These are phyloP conservation scores for Ctenomys sociabilis DNA, from an alignment of 2,113 vertebrate genomes.

Conservation along the genomic window DNA sequence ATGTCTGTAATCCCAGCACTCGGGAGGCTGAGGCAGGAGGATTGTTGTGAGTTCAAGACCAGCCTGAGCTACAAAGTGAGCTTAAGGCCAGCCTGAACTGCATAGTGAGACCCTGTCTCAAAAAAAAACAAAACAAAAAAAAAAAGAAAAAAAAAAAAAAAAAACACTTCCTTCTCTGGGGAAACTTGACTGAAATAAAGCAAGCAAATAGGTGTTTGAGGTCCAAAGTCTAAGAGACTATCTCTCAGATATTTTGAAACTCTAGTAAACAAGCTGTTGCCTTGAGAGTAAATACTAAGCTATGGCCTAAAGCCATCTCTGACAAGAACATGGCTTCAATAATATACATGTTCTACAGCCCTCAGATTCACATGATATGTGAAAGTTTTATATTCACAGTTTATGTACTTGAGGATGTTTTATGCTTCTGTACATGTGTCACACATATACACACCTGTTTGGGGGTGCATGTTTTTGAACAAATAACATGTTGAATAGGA, in stretches of 20 bases:
- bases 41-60: too few relatives aligned
- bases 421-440: background rate
- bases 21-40: too few relatives aligned
- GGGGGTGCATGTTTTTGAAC: background rate
- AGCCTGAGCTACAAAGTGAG: too few relatives aligned
- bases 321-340: background rate
- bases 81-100: too few relatives aligned
- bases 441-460: background rate
- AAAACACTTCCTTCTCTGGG: background rate
- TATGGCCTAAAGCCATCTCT: background rate
- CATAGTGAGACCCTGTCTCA: too few relatives aligned
- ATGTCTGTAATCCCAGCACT: too few relatives aligned
- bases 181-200: background rate
- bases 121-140: too few relatives aligned
- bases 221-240: background rate
- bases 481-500: background rate
- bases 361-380: background rate
- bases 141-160: too few relatives aligned
- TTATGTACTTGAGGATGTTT: constrained; percentile 11
- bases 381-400: background rate
- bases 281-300: background rate
- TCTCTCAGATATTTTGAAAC: background rate
- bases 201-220: background rate
- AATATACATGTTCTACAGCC: background rate
- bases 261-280: background rate